Percentiles rank a stretch among this genome's conserved stretches.
Evolutionary conservation across 1,140 invertebrate genomes (phyloP).

Genomic region (Ditylenchus dipsaci): DNA sequence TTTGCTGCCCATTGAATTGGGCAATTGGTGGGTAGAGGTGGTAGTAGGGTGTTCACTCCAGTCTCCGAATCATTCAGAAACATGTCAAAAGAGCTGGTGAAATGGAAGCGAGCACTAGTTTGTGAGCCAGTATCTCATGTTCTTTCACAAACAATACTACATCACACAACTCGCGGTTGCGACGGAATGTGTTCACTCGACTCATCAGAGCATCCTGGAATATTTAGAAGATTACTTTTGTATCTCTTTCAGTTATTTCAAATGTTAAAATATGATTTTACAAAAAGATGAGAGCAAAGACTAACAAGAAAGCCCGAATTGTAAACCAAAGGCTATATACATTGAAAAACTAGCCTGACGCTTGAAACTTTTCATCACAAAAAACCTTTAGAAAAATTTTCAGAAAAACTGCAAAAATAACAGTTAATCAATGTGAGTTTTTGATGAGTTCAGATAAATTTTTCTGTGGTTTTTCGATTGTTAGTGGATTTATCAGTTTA

Average conservation of each 20-base stretch:
- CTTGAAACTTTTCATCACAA: too few relatives aligned
- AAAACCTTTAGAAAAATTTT: too few relatives aligned
- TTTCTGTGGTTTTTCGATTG: too few relatives aligned
- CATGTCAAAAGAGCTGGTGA: slow-evolving; percentile 74
- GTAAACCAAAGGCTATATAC: too few relatives aligned
- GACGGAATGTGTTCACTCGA: slow-evolving; percentile 49
- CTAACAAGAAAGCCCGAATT: slow-evolving; percentile 7
- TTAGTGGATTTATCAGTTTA: too few relatives aligned
- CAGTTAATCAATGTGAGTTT: too few relatives aligned
- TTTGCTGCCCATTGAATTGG: neutral
- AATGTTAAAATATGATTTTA: too few relatives aligned
- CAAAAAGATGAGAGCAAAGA: neutral
- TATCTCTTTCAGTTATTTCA: too few relatives aligned
- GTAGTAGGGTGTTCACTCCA: neutral
- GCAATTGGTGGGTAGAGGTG: neutral
- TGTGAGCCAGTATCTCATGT: slow-evolving; percentile 72
- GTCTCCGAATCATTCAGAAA: slow-evolving; percentile 65
- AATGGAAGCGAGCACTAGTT: slow-evolving; percentile 71
- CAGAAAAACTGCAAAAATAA: too few relatives aligned
- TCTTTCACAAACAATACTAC: slow-evolving; percentile 57
- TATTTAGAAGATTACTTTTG: neutral
- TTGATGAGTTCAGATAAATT: too few relatives aligned
- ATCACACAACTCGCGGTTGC: slow-evolving; percentile 52
- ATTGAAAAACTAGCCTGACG: too few relatives aligned
- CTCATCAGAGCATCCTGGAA: slow-evolving; percentile 39